Evolutionary conservation across 2,888 invertebrate species (phyloP), one percentile per base, ranked within the genome.

Genomic region (Epirrhoe alternata): DNA sequence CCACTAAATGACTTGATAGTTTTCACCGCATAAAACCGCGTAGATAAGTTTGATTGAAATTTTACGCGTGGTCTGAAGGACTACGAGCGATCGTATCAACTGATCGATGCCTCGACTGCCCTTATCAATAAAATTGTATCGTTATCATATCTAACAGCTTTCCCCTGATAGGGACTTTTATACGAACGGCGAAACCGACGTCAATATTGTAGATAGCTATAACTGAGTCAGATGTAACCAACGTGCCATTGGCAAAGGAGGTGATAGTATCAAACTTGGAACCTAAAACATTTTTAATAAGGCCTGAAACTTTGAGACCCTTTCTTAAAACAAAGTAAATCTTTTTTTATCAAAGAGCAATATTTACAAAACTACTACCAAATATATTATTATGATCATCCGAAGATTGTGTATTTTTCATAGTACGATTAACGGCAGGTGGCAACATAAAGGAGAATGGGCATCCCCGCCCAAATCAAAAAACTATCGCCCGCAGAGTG

Each of bases 141-240:
- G 81, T 92, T 93, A 93, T 92, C 93, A 92, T 93, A 92, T 92
- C 93, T 87, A 85, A 79, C 89, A 91, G 92, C 92, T 92, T 92
- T 92, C 90, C 92, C 90, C 85, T 69, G 74, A 74, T 74, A 74
- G 86, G 86, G 86, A 90, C 86, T 91, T 92, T 89, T 92, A 90
- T 90, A 89, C 78, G 79, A 77, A 62, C 77, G 77, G 75, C 73
- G 78, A 79, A 73, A 83, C 74, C 83, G 78, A 82, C 80, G 85
- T 82, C 83, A 84, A 84, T 88, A 86, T 83, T 81, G 80, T 78
- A 78, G 84, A 87, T 87, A 85, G 78, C 77, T 87, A 85, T 89
- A 89, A 88, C 88, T 83, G 74, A 85, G 81, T 86, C 85, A 89
- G 85, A 88, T 88, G 88, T 83, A 76, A 65, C 70, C 76, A 69